phyloP scores from a whole-genome alignment of 1,140 invertebrate species.

The Drosophila oshimai region DNA sequence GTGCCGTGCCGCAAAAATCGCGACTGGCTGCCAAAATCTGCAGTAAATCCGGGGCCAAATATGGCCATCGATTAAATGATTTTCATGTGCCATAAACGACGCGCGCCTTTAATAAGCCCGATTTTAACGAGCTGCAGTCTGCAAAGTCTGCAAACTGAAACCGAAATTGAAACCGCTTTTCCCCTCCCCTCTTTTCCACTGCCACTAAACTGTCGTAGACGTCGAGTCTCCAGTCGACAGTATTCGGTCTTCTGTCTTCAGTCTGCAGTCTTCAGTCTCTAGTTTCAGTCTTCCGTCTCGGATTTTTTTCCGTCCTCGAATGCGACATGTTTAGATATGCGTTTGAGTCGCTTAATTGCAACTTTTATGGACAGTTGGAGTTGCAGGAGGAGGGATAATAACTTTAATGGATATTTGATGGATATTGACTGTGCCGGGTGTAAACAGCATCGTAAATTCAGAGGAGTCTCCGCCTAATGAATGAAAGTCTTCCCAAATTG shows the following conservation, averaged over 20 bases:
- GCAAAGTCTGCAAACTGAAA: slow-evolving; percentile 38
- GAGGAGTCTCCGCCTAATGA: slow-evolving; percentile 46
- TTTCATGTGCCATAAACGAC: slow-evolving; percentile 79
- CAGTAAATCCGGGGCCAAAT: slow-evolving; percentile 57
- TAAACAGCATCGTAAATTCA: slow-evolving; percentile 65
- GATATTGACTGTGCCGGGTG: slow-evolving; percentile 54
- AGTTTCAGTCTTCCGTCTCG: slow-evolving; percentile 1
- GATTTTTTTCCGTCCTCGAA: slow-evolving; percentile 1
- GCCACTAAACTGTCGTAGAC: slow-evolving; percentile 69
- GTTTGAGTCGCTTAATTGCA: slow-evolving; percentile 72
- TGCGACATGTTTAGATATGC: slow-evolving; percentile 66
- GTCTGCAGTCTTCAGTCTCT: slow-evolving; percentile 16
- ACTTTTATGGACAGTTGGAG: slow-evolving; percentile 69
- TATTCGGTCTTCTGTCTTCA: background rate
- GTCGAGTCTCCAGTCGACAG: slow-evolving; percentile 42
- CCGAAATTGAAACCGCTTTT: slow-evolving; percentile 50
- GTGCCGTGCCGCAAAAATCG: slow-evolving; percentile 8
- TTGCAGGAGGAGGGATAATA: slow-evolving; percentile 40
- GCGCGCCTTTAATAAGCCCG: slow-evolving; percentile 75
- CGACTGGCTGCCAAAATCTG: slow-evolving; percentile 23
- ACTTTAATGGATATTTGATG: slow-evolving; percentile 67
- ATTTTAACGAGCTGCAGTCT: slow-evolving; percentile 68
- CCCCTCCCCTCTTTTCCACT: background rate
- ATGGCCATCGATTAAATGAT: slow-evolving; percentile 78
- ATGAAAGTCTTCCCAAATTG: slow-evolving; percentile 29